Evolutionary conservation across 1,140 invertebrate species (phyloP).

Genomic region (Heliothis virescens): DNA sequence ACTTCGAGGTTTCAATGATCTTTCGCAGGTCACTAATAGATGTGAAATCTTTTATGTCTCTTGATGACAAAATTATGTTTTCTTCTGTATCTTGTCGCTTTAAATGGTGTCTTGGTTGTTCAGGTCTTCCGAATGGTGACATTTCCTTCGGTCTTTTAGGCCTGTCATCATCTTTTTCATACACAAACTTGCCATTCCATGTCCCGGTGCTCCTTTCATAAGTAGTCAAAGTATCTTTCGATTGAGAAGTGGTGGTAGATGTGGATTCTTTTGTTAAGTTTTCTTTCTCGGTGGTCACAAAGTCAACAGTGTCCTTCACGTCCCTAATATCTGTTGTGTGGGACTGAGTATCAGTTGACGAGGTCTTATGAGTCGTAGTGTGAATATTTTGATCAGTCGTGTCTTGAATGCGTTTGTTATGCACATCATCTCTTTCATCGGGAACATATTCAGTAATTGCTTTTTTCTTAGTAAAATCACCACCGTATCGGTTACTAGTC

Average conservation of each 20-base stretch:
- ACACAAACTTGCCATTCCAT: conserved; percentile 82
- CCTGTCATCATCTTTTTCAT: conserved; percentile 80
- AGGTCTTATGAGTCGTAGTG: conserved; percentile 61
- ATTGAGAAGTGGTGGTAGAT: conserved; percentile 62
- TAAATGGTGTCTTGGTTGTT: conserved; percentile 79
- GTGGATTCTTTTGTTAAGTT: conserved; percentile 70
- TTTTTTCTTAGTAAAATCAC: conserved; percentile 77
- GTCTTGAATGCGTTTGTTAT: conserved; percentile 64
- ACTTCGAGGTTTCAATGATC: conserved; percentile 78
- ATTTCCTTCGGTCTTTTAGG: conserved; percentile 78
- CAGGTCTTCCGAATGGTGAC: conserved; percentile 79
- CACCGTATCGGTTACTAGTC: conserved; percentile 75
- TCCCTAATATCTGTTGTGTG: conserved; percentile 66
- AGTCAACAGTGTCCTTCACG: conserved; percentile 71
- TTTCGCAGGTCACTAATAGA: conserved; percentile 81
- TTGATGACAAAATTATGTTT: conserved; percentile 82
- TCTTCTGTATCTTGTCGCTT: conserved; percentile 83
- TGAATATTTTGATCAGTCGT: conserved; percentile 62
- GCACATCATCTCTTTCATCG: conserved; percentile 65
- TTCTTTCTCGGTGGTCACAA: conserved; percentile 75
- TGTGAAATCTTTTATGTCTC: conserved; percentile 83
- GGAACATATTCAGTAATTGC: conserved; percentile 74
- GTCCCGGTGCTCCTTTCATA: conserved; percentile 82
- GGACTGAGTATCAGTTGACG: conserved; percentile 63
- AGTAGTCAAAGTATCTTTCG: conserved; percentile 78